Conservation (phyloP, 1,140 invertebrate genomes). For the Trichonephila clavipes region DNA sequence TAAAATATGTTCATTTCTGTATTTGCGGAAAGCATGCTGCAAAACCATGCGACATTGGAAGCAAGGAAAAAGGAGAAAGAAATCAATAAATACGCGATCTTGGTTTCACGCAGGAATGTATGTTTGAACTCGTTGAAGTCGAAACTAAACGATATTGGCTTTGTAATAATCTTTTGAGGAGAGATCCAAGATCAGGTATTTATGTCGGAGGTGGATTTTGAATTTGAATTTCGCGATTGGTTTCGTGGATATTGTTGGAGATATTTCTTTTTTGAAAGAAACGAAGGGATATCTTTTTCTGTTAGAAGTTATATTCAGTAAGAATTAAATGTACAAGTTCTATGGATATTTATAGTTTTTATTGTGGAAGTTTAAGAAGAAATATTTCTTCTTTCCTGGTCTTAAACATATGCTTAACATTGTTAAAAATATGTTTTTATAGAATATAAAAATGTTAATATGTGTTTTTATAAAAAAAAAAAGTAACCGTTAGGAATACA, state of each 20-base stretch:
- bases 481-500: too few relatives aligned
- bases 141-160: constrained; percentile 35
- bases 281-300: too few relatives aligned
- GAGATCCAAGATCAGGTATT: not conserved
- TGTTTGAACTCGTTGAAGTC: not conserved
- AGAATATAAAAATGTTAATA: too few relatives aligned
- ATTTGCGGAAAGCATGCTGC: not conserved
- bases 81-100: constrained; percentile 65
- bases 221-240: not conserved
- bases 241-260: not conserved
- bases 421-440: too few relatives aligned
- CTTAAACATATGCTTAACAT: too few relatives aligned
- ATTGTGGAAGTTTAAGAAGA: too few relatives aligned
- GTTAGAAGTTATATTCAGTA: too few relatives aligned
- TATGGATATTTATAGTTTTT: too few relatives aligned
- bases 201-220: not conserved
- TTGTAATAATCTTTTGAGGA: not conserved
- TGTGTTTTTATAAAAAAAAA: too few relatives aligned
- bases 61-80: not conserved
- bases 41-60: not conserved
- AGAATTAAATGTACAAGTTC: too few relatives aligned
- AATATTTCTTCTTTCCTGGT: too few relatives aligned
- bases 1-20: not conserved
- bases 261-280: not conserved
- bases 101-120: not conserved